Evolutionary conservation across 2,888 invertebrate species (phyloP), one percentile per base, ranked within the genome.

Genomic region (Xanthia togata): DNA sequence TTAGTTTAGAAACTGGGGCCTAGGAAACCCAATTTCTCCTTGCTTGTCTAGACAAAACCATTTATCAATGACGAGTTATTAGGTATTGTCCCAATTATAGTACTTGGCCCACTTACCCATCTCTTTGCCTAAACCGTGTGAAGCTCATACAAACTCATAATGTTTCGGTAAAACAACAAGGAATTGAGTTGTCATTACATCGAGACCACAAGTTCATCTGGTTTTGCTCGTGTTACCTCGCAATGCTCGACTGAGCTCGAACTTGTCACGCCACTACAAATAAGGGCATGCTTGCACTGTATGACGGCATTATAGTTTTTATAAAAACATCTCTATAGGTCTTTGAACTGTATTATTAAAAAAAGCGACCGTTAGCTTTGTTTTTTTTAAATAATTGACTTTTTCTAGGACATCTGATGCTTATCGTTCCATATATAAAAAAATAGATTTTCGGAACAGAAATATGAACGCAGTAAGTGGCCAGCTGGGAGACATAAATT

Each of bases 221-320:
- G 87, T 88, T 84, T 78, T 74, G 73, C 82, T 71, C 85, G 87
- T 72, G 72, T 86, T 83, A 70, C 64, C 76, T 60, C 65, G 85
- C 75, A 41, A 83, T 89, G 89, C 89, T 85, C 84, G 81, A 88
- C 82, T 84, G 85, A 60, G 70, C 78, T 74, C 80, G 68, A 77
- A 81, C 86, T 82, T 88, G 89, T 88, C 88, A 83, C 83, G 83
- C 87, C 64, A 81, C 73, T 88, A 80, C 94, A 86, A 91, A 94
- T 95, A 95, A 95, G 96, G 95, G 93, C 93, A 94, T 90, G 90
- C 87, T 83, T 92, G 91, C 91, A 88, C 86, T 77, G 88, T 92
- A 93, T 94, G 94, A 93, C 93, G 92, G 91, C 92, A 93, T 93
- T 92, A 92, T 88, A 88, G 89, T 91, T 94, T 94, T 94, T 94